Percentiles rank a stretch among this genome's conserved stretches.
phyloP scores from a whole-genome alignment of 2,888 invertebrate genomes.

The Dryobotodes eremita region DNA sequence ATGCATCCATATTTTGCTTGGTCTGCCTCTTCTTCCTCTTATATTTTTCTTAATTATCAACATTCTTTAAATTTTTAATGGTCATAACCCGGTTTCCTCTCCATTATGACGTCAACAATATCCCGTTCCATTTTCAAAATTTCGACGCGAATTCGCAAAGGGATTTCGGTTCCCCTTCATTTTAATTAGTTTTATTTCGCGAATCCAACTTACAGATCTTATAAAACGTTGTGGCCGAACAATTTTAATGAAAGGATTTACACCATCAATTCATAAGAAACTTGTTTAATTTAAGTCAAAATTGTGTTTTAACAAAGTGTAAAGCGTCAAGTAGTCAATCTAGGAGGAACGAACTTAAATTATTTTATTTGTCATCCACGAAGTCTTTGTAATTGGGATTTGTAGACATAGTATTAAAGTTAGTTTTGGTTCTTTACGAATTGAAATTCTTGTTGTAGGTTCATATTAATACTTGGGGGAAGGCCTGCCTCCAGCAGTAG shows the following conservation, averaged over 20 bases:
- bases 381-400: slow-evolving; percentile 16
- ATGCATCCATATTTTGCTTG: not conserved
- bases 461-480: not conserved
- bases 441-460: not conserved
- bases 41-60: slow-evolving; percentile 13
- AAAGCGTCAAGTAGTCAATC: slow-evolving; percentile 70
- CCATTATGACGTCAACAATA: slow-evolving; percentile 51
- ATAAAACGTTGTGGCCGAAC: slow-evolving; percentile 85
- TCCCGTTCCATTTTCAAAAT: slow-evolving; percentile 47
- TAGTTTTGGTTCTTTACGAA: not conserved
- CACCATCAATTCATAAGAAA: slow-evolving; percentile 77
- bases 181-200: slow-evolving; percentile 87
- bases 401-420: not conserved
- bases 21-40: not conserved
- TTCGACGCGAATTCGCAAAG: slow-evolving; percentile 54
- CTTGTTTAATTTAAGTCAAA: slow-evolving; percentile 81
- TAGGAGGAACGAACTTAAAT: slow-evolving; percentile 42
- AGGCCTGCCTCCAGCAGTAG: not conserved
- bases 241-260: slow-evolving; percentile 87
- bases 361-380: slow-evolving; percentile 38
- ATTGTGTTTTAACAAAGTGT: slow-evolving; percentile 74
- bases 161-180: slow-evolving; percentile 68
- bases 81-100: slow-evolving; percentile 57
- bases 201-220: slow-evolving; percentile 82
- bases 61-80: slow-evolving; percentile 31